Base-by-base conservation (phyloP, 92 coral and sea anemone genomes). In the Parazoanthus atlanticus region DNA sequence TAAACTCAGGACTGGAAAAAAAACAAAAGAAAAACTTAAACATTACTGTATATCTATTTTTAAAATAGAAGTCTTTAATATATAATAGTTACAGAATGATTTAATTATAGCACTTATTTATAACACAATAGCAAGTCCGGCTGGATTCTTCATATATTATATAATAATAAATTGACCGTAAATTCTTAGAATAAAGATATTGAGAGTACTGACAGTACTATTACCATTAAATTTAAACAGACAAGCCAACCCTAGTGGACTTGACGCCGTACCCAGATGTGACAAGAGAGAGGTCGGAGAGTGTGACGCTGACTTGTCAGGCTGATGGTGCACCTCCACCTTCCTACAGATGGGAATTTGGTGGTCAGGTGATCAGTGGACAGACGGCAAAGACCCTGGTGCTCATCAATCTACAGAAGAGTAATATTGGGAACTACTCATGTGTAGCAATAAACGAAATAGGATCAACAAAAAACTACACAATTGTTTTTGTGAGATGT, bases 241-340 rank as follows among this genome's bases (percentile, higher is more conserved):
- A 93, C 88, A 90, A 88, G 5, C 98, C 98, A 16, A 86, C 89
- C 73, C 30, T 28, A 3, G 93, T 93, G 5, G 79, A 66, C 2
- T 76, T 94, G 3, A 67, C 81, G 1, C 85, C 89, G 46, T 36
- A 36, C 29, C 88, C 90, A 32, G 69, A 79, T 29, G 74, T 49
- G 40, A 76, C 64, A 2, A 88, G 85, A 36, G 66, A 69, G 32
- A 46, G 34, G 12, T 25, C 40, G 6, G 78, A 91, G 40, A 69
- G 86, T 33, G 86, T 85, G 4, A 93, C 89, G 15, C 74, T 94
- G 17, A 78, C 66, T 0, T 94, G 98, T 69, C 54, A 82, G 70
- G 88, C 98, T 11, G 98, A 94, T 78, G 98, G 98, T 0, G 81
- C 43, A 28, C 98, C 98, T 13, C 15, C 7, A 12, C 95, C 98